Percentiles rank a stretch among this genome's conserved stretches.
Conservation (phyloP, 2,888 invertebrate genomes). For the Drosophila anomalata region DNA sequence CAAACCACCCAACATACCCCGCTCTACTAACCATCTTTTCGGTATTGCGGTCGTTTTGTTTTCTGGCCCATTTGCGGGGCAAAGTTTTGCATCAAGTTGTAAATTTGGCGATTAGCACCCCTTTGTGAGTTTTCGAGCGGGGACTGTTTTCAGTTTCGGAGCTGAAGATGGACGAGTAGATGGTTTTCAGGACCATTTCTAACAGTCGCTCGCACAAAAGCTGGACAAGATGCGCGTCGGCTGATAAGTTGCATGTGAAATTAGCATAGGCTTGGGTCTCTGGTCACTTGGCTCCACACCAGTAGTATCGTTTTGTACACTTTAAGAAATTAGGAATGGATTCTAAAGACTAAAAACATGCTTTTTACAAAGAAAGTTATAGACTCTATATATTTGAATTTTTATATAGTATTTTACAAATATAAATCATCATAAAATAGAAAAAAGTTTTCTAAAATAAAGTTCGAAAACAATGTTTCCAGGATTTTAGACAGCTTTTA, state of each 20-base stretch:
- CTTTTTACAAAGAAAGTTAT: no score
- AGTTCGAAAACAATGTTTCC: no score
- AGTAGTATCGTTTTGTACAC: constrained; percentile 2
- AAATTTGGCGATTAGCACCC: constrained; percentile 82
- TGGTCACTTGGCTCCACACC: constrained; percentile 44
- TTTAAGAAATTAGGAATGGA: background rate
- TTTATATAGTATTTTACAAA: no score
- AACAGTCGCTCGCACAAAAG: constrained; percentile 56
- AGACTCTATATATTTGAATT: no score
- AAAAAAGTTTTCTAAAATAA: no score
- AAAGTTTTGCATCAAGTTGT: constrained; percentile 75
- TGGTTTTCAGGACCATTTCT: constrained; percentile 46
- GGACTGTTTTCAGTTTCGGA: constrained; percentile 19
- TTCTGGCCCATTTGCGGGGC: constrained; percentile 80
- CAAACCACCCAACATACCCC: constrained; percentile 16
- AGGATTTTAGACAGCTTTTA: background rate
- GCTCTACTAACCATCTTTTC: constrained; percentile 5
- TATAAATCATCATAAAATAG: no score
- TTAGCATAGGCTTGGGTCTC: constrained; percentile 66
- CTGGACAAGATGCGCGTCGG: constrained; percentile 70
- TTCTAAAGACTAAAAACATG: no score
- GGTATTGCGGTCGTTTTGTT: constrained; percentile 75
- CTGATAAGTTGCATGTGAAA: constrained; percentile 69
- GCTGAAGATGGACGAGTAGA: constrained; percentile 11
- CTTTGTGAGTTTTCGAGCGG: constrained; percentile 60